phyloP scores from a whole-genome alignment of 1,140 invertebrate genomes.

The Radopholus similis region DNA sequence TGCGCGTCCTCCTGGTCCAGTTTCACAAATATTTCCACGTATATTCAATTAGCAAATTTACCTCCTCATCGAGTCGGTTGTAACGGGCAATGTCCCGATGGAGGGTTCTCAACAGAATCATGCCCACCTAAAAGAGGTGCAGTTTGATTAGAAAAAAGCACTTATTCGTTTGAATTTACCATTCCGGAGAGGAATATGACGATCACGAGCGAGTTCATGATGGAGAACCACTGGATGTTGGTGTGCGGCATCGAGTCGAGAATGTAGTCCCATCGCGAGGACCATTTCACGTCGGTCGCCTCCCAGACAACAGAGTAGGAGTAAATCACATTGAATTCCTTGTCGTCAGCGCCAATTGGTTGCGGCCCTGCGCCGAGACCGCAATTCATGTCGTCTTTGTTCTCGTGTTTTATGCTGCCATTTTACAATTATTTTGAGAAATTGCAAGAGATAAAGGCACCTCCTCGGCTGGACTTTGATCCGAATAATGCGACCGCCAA shows the following conservation, averaged over 20 bases:
- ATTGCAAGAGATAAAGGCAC: constrained; percentile 52
- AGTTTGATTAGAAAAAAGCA: constrained; percentile 58
- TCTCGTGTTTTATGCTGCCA: constrained; percentile 61
- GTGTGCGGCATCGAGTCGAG: constrained; percentile 94
- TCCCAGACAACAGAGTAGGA: constrained; percentile 80
- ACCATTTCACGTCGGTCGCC: constrained; percentile 88
- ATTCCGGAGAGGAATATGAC: constrained; percentile 80
- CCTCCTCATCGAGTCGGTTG: constrained; percentile 74
- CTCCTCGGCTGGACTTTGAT: constrained; percentile 76
- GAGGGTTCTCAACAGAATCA: constrained; percentile 92
- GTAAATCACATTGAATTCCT: constrained; percentile 73
- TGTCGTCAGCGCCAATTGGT: constrained; percentile 66
- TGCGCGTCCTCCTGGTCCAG: constrained; percentile 78
- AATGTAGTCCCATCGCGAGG: constrained; percentile 98
- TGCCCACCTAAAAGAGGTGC: constrained; percentile 74
- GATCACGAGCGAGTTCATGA: constrained; percentile 67
- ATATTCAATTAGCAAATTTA: constrained; percentile 57
- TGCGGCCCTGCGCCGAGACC: constrained; percentile 64
- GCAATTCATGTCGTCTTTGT: constrained; percentile 64
- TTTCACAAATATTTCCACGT: background rate
- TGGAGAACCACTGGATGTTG: constrained; percentile 95
- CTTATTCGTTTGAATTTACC: constrained; percentile 72
- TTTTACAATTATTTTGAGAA: background rate
- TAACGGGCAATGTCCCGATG: constrained; percentile 98
- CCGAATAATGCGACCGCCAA: constrained; percentile 84